phyloP scores from a whole-genome alignment of 2,797 vertebrate species.

The Enteromius radiatus region DNA sequence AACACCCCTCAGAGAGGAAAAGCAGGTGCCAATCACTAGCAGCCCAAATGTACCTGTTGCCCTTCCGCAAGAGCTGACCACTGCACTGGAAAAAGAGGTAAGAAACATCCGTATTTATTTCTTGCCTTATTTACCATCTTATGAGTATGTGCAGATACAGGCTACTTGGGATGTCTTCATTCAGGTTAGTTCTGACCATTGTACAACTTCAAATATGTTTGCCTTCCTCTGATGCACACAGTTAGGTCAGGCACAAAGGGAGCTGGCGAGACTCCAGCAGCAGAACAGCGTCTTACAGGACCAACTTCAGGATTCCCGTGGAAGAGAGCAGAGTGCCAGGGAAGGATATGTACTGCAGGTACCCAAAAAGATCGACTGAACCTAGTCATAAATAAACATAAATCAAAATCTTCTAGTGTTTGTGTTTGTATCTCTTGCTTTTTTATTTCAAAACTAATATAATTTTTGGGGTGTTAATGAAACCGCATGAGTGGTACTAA shows the following conservation, averaged over 20 bases:
- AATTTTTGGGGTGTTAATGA: constrained; percentile 66
- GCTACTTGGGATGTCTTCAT: neutral
- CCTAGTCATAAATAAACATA: constrained; percentile 9
- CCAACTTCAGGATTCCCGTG: constrained; percentile 89
- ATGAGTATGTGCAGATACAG: constrained; percentile 67
- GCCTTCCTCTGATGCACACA: constrained; percentile 59
- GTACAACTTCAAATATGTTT: neutral
- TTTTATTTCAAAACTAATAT: constrained; percentile 65
- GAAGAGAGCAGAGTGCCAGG: constrained; percentile 89
- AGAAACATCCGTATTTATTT: neutral
- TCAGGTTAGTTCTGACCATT: neutral
- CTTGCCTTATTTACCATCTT: neutral
- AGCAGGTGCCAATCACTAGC: constrained; percentile 88
- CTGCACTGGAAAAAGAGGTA: constrained; percentile 88
- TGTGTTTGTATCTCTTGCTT: constrained; percentile 42
- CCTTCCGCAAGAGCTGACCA: constrained; percentile 85
- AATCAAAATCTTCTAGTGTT: constrained; percentile 16
- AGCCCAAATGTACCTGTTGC: constrained; percentile 57
- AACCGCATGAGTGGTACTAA: constrained; percentile 83
- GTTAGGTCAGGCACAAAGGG: constrained; percentile 94
- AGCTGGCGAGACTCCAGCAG: constrained; percentile 88
- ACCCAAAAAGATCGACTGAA: constrained; percentile 51
- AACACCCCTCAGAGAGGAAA: constrained; percentile 92
- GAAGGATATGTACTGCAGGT: constrained; percentile 97
- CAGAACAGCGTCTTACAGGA: constrained; percentile 92